Percentiles rank a stretch among this genome's conserved stretches.
Conservation (phyloP, 2,888 invertebrate genomes). For the Orchesellides sinensis region DNA sequence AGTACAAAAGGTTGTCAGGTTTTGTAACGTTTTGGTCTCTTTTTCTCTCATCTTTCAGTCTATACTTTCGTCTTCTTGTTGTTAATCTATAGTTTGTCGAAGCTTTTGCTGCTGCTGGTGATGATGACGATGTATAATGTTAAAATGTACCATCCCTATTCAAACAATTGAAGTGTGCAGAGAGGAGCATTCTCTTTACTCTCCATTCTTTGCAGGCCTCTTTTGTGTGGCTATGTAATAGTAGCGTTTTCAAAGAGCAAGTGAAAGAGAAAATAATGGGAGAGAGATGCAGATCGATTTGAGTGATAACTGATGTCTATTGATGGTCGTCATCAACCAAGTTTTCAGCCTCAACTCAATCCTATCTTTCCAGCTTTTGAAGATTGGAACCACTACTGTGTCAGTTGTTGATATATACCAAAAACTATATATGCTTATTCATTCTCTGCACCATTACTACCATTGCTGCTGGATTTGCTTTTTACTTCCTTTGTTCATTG, state of each 20-base stretch:
- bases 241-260: constrained; percentile 60
- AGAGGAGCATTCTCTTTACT: constrained; percentile 54
- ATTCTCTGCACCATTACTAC: constrained; percentile 9
- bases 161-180: constrained; percentile 47
- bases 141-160: constrained; percentile 58
- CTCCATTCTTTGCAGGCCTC: constrained; percentile 50
- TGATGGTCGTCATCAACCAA: constrained; percentile 66
- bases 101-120: constrained; percentile 13
- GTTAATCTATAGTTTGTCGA: constrained; percentile 32
- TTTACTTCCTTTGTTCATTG: constrained; percentile 64
- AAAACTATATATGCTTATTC: neutral
- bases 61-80: constrained; percentile 37
- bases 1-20: constrained; percentile 23
- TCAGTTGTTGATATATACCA: constrained; percentile 36
- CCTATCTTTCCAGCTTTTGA: constrained; percentile 64
- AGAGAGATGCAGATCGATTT: constrained; percentile 64
- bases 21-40: constrained; percentile 27
- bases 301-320: constrained; percentile 66
- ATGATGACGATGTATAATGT: constrained; percentile 41
- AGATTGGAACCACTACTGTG: constrained; percentile 45
- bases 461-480: constrained; percentile 52
- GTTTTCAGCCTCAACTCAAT: constrained; percentile 64
- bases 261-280: constrained; percentile 63
- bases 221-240: constrained; percentile 58
- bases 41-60: constrained; percentile 20